Evolutionary conservation across 2,797 vertebrate genomes (phyloP).

Genomic region (Geotrypetes seraphini): DNA sequence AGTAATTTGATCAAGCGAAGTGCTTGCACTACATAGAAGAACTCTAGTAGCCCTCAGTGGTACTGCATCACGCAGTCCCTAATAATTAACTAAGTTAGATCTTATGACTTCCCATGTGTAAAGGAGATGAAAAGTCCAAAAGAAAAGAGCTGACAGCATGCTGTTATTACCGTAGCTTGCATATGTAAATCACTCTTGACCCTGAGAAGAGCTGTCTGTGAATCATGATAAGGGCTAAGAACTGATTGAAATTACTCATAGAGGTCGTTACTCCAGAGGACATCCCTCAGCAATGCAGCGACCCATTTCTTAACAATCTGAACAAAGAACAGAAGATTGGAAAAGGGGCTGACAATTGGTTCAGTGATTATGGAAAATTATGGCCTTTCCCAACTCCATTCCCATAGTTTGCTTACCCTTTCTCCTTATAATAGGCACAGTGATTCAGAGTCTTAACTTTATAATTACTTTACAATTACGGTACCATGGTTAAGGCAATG

Average conservation of each 20-base stretch:
- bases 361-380: constrained; percentile 16
- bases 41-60: too few relatives aligned
- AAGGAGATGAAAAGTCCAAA: constrained; percentile 33
- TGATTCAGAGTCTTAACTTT: constrained; percentile 7
- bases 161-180: constrained; percentile 19
- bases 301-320: constrained; percentile 1
- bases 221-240: constrained; percentile 30
- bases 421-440: too few relatives aligned
- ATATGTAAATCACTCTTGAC: constrained; percentile 32
- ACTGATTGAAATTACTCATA: constrained; percentile 33
- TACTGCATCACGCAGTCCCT: too few relatives aligned
- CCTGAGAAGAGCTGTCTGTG: constrained; percentile 31
- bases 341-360: background rate
- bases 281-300: constrained; percentile 13
- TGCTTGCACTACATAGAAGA: too few relatives aligned
- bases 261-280: constrained; percentile 30
- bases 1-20: too few relatives aligned
- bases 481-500: constrained; percentile 4
- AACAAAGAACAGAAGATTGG: constrained; percentile 18
- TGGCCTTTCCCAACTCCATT: constrained; percentile 10
- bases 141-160: constrained; percentile 35
- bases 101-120: constrained; percentile 33
- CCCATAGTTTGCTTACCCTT: rapidly evolving
- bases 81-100: too few relatives aligned
- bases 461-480: too few relatives aligned